These are phyloP conservation scores for Heliconius hermathena DNA, from an alignment of 1,140 invertebrate species.

Conservation along the genomic window DNA sequence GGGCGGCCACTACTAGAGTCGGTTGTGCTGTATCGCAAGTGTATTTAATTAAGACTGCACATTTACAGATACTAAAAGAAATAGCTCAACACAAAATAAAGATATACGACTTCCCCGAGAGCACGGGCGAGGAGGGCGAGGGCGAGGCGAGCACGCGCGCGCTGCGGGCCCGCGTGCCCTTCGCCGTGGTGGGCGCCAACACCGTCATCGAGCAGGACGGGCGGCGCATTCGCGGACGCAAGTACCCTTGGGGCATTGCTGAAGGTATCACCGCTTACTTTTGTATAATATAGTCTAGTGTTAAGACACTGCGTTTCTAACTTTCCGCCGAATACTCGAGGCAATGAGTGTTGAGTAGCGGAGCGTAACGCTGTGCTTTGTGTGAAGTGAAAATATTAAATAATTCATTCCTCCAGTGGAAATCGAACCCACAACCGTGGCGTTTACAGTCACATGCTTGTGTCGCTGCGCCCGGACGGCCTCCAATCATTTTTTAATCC, in stretches of 20 bases:
- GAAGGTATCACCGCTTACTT: conserved; percentile 84
- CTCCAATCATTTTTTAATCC: no score
- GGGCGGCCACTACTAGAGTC: no score
- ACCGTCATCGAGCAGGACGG: conserved; percentile 95
- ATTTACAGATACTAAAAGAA: conserved; percentile 94
- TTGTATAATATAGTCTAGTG: no score
- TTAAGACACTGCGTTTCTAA: no score
- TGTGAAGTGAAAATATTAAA: no score
- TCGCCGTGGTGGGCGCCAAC: conserved; percentile 99
- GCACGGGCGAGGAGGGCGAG: conserved; percentile 86
- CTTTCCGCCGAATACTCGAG: no score
- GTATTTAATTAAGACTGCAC: neutral
- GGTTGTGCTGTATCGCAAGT: neutral
- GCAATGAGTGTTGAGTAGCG: no score
- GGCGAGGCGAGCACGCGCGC: conserved; percentile 87
- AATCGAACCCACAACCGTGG: no score
- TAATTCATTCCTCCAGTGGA: no score
- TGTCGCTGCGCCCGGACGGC: no score
- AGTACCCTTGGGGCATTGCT: conserved; percentile 99
- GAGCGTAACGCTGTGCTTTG: no score
- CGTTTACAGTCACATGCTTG: no score
- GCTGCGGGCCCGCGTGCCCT: conserved; percentile 94
- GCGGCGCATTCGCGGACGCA: conserved; percentile 93
- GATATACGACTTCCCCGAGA: conserved; percentile 98
- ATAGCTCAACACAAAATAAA: conserved; percentile 99